phyloP scores from a whole-genome alignment of 1,140 invertebrate genomes.

The Bombyx mori region DNA sequence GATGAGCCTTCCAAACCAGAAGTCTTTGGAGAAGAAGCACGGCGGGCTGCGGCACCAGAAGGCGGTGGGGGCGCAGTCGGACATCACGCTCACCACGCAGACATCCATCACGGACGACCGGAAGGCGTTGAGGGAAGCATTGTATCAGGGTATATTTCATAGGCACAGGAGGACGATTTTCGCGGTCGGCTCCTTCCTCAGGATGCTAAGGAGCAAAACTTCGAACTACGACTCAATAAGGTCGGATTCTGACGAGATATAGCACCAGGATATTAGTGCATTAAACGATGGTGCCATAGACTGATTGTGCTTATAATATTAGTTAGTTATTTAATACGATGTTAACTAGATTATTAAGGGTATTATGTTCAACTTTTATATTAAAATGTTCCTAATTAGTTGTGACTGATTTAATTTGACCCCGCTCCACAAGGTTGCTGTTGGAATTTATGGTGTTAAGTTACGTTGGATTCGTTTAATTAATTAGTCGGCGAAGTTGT shows the following conservation, averaged over 20 bases:
- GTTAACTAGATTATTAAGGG: conserved; percentile 18
- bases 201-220: conserved; percentile 84
- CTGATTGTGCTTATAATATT: conserved; percentile 50
- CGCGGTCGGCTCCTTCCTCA: conserved; percentile 83
- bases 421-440: background rate
- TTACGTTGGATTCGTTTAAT: no score
- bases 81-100: conserved; percentile 65
- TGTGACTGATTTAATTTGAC: conserved; percentile 17
- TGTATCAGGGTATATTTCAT: conserved; percentile 86
- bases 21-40: conserved; percentile 68
- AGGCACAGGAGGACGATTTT: conserved; percentile 84
- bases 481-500: conserved; percentile 1
- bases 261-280: conserved; percentile 43
- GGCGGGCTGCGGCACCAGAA: conserved; percentile 62
- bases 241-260: conserved; percentile 70
- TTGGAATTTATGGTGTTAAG: no score
- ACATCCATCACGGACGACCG: conserved; percentile 77
- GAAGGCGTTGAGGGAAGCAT: conserved; percentile 80
- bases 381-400: conserved; percentile 64
- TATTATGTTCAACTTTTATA: conserved; percentile 28
- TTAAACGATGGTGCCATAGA: conserved; percentile 52
- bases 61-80: conserved; percentile 63
- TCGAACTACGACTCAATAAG: conserved; percentile 85
- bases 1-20: conserved; percentile 68
- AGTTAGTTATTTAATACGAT: conserved; percentile 16